Evolutionary conservation across 53 echinoderm and acorn worm genomes (phyloP).

Genomic region (Luidia sarsii): DNA sequence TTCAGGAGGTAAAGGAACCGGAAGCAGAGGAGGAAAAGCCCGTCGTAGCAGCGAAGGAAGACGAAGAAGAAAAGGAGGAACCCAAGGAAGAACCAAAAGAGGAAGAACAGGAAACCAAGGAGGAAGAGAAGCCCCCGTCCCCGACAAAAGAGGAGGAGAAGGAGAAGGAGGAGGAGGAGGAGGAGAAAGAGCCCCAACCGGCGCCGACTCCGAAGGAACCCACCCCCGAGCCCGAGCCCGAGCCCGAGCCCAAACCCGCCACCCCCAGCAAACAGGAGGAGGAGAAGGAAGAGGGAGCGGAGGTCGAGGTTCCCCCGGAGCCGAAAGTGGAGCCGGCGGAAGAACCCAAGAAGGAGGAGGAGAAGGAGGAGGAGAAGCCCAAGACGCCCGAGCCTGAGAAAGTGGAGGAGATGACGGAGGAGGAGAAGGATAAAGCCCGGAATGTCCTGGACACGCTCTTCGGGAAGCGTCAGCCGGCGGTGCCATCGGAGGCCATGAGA

Average conservation of each 20-base stretch:
- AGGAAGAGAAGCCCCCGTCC: neutral
- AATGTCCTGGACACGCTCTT: neutral
- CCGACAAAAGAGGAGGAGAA: neutral
- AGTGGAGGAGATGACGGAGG: conserved; percentile 15
- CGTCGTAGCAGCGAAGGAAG: neutral
- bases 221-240: neutral
- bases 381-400: neutral
- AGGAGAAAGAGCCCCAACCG: neutral
- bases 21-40: neutral
- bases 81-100: neutral
- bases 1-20: neutral
- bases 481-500: neutral
- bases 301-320: too few species aligned
- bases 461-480: neutral
- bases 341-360: neutral
- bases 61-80: conserved; percentile 5
- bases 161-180: neutral
- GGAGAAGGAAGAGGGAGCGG: conserved; percentile 9
- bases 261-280: neutral
- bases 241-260: conserved; percentile 2
- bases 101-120: neutral
- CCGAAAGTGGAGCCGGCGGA: too few species aligned
- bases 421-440: conserved; percentile 9
- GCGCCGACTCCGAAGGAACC: neutral
- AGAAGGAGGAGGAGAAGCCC: conserved; percentile 6